Evolutionary conservation across 2,888 invertebrate species (phyloP).

Genomic region (Tolmerus cingulatus): DNA sequence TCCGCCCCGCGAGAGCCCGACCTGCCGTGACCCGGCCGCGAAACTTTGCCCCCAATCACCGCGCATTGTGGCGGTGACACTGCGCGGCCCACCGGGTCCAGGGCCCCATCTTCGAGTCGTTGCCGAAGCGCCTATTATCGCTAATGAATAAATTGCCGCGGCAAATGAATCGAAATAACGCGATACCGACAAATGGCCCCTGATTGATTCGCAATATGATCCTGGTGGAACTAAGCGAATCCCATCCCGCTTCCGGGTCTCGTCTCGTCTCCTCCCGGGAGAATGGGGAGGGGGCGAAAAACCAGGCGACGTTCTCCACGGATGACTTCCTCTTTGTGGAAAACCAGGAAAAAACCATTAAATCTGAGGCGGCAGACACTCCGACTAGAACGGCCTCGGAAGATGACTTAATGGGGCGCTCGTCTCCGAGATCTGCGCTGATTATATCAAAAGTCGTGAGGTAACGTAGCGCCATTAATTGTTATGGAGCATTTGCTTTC

Average conservation of each 20-base stretch:
- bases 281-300: neutral
- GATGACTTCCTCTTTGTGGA: neutral
- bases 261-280: neutral
- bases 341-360: slow-evolving; percentile 15
- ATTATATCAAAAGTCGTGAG: slow-evolving; percentile 17
- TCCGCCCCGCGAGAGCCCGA: neutral
- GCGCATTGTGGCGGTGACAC: neutral
- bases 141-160: slow-evolving; percentile 5
- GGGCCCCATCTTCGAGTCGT: neutral
- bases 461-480: slow-evolving; percentile 21
- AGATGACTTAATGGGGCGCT: slow-evolving; percentile 10
- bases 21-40: neutral
- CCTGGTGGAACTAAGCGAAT: neutral
- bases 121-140: neutral
- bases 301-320: neutral
- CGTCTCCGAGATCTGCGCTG: neutral
- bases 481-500: slow-evolving; percentile 4
- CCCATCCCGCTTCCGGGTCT: neutral
- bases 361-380: neutral
- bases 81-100: neutral
- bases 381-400: neutral
- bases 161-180: slow-evolving; percentile 15
- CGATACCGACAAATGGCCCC: neutral
- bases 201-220: slow-evolving; percentile 22
- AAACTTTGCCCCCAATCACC: neutral